Base-by-base conservation (phyloP, 64 coral and sea anemone species). In the Trachythela sp. region DNA sequence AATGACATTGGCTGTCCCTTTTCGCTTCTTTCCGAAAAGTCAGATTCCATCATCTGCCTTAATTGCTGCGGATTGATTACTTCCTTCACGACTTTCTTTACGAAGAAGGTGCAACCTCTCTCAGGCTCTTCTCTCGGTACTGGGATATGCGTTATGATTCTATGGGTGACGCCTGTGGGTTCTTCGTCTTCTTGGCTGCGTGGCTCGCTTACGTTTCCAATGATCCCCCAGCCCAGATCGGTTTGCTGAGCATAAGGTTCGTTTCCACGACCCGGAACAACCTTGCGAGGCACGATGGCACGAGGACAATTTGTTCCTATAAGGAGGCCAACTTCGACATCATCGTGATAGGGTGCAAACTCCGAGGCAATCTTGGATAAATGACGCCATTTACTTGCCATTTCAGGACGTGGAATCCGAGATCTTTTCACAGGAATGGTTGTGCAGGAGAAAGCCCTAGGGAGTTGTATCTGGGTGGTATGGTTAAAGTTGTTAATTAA, bases 181-280 rank as follows among this genome's bases (percentile, higher is more conserved):
- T 80, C 75, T 37, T 80, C 75, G 0, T 2, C 30, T 17, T 35
- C 37, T 2, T 13, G 9, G 37, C 33, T 15, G 33, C 15, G 5
- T 6, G 20, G 6, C 37, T 35, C 20, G 33, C 20, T 80, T n/a
- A 83, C 7, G 11, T 48, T 29, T 30, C 88, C 88, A 27, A 89
- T 49, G 1, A 89, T 89, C 4, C 88, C 88, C 68, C 88, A 89
- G 2, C 88, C 88, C 1, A 48, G 39, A 8, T 76, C 88, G 11
- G 88, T 89, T 37, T 52, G 64, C 27, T n/a, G 37, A 3, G 70
- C 70, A 8, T 89, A 89, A 35, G 88, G n/a, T 0, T 83, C 70
- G 22, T 89, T 89, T 5, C 48, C 15, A 2, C 31, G 0, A 14
- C 88, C 68, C 11, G 70, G 39, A 14, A 89, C 45, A 13, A 89